Percentiles rank a stretch among this genome's conserved stretches.
Conservation (phyloP, 2,797 vertebrate genomes). For the Ibycter americanus region DNA sequence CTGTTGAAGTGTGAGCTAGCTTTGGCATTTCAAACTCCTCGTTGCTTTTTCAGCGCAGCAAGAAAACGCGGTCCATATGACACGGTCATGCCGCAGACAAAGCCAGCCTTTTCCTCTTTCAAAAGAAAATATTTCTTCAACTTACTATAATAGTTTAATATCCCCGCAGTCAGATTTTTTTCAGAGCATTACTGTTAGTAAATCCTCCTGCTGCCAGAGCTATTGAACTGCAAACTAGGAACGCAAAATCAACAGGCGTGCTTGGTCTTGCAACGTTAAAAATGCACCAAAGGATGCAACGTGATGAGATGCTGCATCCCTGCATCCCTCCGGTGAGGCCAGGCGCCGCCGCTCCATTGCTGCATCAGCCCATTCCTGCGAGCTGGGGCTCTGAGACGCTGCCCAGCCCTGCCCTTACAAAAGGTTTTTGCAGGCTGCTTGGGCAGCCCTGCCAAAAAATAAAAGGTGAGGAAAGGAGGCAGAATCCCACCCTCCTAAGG, state of each 20-base stretch:
- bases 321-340: accelerated
- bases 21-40: constrained; percentile 30
- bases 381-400: not conserved
- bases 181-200: not conserved
- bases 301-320: not conserved
- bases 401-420: not conserved
- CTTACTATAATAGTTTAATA: constrained; percentile 20
- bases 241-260: not conserved
- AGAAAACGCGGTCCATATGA: constrained; percentile 29
- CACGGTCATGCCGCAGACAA: not conserved
- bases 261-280: not conserved
- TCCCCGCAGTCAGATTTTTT: not conserved
- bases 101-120: constrained; percentile 27
- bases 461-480: constrained; percentile 5
- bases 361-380: not conserved
- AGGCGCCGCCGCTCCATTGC: not conserved
- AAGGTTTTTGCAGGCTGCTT: not conserved
- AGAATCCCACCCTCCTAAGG: not conserved
- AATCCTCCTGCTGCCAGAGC: not conserved
- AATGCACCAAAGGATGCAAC: not conserved
- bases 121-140: constrained; percentile 46
- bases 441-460: not conserved
- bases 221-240: not conserved
- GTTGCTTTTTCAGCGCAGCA: constrained; percentile 7
- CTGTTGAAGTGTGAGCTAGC: constrained; percentile 50